Base-by-base conservation (phyloP, 35 echinoderm and acorn worm species). In the Apostichopus parvimensis region DNA sequence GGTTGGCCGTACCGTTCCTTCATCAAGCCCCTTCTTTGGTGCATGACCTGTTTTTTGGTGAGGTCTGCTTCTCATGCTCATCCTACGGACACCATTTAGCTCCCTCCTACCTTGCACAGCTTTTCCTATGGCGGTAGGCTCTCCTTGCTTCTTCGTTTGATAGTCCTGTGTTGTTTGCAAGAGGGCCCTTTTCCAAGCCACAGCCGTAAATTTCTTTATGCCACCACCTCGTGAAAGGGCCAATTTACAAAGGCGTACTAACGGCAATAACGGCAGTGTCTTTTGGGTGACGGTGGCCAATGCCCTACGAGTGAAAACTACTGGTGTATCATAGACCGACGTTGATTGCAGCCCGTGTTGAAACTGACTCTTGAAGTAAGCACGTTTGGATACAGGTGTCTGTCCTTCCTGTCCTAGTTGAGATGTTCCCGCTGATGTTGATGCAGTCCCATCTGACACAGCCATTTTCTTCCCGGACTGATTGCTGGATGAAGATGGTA, bases 111-210 rank as follows among this genome's bases (percentile, higher is more conserved):
- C n/a, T 75, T 75, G 57, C 18, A 58, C 54, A n/a, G 56, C 23
- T 17, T n/a, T 58, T 25, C 5, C 8, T 5, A n/a, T 15, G 5
- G 5, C 11, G 9, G 20, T 2, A 8, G 25, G 15, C 7, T 25
- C 78, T 53, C 28, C 13, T 25, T 80, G 54, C n/a, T 20, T 84
- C 56, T 84, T 84, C 56, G 2, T 59, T 6, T 15, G 28, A 4
- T 59, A 58, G 53, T 84, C 81, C 54, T 84, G 81, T 18, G 14
- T 84, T 58, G 81, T 84, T 56, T 59, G 55, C 54, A 84, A 22
- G 13, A 84, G 81, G 11, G 81, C n/a, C 21, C 55, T 60, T 58
- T 84, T 84, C 81, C 81, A 84, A 58, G 8, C 6, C 8, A 15
- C 12, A 59, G 81, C 81, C 1, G 55, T 11, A 5, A 84, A 2